Percentiles rank a stretch among this genome's conserved stretches.
These are phyloP conservation scores for Mus spicilegus DNA, from an alignment of 2,113 vertebrate genomes.

Conservation along the genomic window DNA sequence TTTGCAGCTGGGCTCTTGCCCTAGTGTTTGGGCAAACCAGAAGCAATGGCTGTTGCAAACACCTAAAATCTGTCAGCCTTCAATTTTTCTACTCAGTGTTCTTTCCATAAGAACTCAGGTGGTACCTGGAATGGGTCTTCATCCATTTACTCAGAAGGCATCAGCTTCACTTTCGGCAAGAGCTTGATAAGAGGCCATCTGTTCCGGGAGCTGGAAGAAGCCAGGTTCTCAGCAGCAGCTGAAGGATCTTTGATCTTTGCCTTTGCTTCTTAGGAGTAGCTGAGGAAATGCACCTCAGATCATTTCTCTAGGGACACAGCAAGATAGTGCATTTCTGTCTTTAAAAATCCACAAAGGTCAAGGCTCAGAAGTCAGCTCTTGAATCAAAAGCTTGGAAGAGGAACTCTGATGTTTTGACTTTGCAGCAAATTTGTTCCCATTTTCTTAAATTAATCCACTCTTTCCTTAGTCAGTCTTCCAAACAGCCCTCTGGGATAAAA, in stretches of 20 bases:
- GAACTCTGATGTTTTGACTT: not conserved
- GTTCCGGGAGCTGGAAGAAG: not conserved
- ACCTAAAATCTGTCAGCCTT: not conserved
- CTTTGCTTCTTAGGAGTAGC: not conserved
- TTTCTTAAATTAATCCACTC: slow-evolving; percentile 58
- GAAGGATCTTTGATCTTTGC: not conserved
- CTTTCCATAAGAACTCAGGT: not conserved
- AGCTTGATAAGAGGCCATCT: not conserved
- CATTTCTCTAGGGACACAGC: not conserved
- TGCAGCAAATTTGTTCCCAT: slow-evolving; percentile 19
- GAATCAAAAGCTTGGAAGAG: slow-evolving; percentile 47
- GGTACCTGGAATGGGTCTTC: not conserved
- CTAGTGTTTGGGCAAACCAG: not conserved
- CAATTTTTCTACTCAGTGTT: not conserved
- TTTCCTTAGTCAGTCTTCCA: slow-evolving; percentile 48
- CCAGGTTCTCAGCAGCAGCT: not conserved
- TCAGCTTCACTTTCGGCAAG: not conserved
- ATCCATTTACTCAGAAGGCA: not conserved
- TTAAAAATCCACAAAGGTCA: not conserved
- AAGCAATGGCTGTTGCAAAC: not conserved
- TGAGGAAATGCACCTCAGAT: slow-evolving; percentile 17
- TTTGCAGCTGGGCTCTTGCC: not conserved
- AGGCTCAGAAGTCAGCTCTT: not conserved
- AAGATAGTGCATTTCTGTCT: not conserved
- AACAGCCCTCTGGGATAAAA: slow-evolving; percentile 27